A percentile compares a stretch with the other conserved stretches of the same genome.
These are phyloP conservation scores for Pipra filicauda DNA, from an alignment of 2,113 vertebrate genomes.

Conservation along the genomic window DNA sequence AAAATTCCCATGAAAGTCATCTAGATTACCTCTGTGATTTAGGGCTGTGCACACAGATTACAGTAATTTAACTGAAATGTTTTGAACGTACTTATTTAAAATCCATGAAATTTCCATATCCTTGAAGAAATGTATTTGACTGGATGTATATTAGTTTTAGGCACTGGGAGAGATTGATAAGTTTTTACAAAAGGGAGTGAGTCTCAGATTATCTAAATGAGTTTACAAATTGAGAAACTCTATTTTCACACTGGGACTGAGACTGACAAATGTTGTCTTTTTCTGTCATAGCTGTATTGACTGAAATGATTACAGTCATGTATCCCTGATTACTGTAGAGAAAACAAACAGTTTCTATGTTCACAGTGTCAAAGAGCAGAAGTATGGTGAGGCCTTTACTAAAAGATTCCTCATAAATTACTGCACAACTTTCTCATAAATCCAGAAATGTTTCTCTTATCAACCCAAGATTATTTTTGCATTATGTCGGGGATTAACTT, in stretches of 20 bases:
- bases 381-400: background rate
- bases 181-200: background rate
- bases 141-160: background rate
- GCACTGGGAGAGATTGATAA: background rate
- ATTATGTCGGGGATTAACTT: background rate
- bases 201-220: background rate
- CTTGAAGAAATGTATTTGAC: background rate
- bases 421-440: background rate
- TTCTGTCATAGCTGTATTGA: background rate
- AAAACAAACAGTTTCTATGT: background rate
- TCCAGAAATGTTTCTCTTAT: background rate
- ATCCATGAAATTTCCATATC: background rate
- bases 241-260: background rate
- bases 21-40: background rate
- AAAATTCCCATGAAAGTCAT: background rate
- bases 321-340: background rate
- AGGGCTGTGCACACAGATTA: background rate
- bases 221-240: background rate
- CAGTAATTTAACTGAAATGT: background rate
- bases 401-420: background rate
- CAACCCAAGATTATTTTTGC: background rate
- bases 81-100: background rate
- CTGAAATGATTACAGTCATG: background rate
- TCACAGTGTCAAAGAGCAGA: background rate
- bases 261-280: background rate